Conservation (phyloP, 2,113 vertebrate species). For the Cottus gobio region DNA sequence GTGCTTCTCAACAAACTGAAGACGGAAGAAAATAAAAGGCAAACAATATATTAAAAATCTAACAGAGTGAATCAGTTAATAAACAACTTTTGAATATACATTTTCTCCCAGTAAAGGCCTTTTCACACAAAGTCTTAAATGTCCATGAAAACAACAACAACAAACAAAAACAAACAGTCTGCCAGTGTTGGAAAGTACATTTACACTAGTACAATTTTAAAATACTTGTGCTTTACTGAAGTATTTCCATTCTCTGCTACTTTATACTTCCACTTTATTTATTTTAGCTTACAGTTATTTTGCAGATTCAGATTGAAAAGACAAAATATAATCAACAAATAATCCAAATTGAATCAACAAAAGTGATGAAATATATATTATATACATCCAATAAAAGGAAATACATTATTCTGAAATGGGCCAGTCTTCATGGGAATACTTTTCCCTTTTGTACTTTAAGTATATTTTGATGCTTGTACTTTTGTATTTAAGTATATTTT, state of each 20-base stretch:
- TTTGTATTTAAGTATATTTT: background rate
- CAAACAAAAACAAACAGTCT: background rate
- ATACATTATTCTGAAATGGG: background rate
- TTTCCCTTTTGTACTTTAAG: too few species aligned
- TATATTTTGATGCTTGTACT: background rate
- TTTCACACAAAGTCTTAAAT: conserved; percentile 48
- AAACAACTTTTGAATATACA: conserved; percentile 33
- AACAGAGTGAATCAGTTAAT: conserved; percentile 50
- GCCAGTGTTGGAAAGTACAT: background rate
- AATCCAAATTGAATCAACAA: background rate
- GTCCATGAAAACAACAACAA: background rate
- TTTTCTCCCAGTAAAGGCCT: conserved; percentile 29
- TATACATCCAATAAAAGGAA: too few species aligned
- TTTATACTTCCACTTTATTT: background rate
- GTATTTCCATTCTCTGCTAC: too few species aligned
- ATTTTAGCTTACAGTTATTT: too few species aligned
- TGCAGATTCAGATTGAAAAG: too few species aligned
- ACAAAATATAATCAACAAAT: background rate
- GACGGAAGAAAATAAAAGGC: conserved; percentile 21
- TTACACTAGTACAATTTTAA: background rate
- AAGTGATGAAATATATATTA: too few species aligned
- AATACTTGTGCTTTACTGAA: background rate
- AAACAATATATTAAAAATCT: conserved; percentile 49
- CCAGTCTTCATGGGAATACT: background rate
- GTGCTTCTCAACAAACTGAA: conserved; percentile 29